A percentile compares a stretch with the other conserved stretches of the same genome.
phyloP scores from a whole-genome alignment of 2,113 vertebrate species.

The Dascyllus trimaculatus region DNA sequence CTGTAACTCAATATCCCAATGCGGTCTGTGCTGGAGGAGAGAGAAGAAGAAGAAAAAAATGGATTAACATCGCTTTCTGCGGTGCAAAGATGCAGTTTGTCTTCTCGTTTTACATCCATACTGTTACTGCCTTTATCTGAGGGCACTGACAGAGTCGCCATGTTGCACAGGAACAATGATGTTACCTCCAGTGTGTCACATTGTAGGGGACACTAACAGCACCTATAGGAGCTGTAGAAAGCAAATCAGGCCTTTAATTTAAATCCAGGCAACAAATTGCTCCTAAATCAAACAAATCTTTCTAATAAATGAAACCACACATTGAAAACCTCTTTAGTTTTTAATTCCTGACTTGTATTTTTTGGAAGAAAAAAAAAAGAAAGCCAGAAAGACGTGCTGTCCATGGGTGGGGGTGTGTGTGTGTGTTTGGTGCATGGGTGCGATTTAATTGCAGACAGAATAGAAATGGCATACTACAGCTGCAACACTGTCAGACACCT shows the following conservation, averaged over 20 bases:
- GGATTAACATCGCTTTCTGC: constrained; percentile 8
- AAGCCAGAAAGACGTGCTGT: neutral
- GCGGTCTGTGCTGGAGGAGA: neutral
- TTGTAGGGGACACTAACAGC: too few species aligned
- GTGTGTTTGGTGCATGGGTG: neutral
- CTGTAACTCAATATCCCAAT: constrained; percentile 14
- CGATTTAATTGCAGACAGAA: neutral
- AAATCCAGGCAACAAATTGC: too few species aligned
- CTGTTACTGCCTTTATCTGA: neutral
- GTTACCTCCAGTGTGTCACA: too few species aligned
- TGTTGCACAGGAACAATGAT: neutral
- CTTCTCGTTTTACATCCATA: neutral
- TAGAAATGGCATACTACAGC: neutral
- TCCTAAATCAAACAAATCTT: too few species aligned
- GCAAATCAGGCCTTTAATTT: too few species aligned
- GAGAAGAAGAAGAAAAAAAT: neutral
- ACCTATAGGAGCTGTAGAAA: too few species aligned
- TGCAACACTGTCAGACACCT: constrained; percentile 6
- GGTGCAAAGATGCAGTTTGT: constrained; percentile 12
- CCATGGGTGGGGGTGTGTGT: neutral
- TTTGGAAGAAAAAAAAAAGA: too few species aligned
- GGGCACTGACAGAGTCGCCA: constrained; percentile 1
- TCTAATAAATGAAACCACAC: too few species aligned
- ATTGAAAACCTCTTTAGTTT: neutral
- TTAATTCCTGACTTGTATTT: neutral